Evolutionary conservation across 30 jellyfish, hydroid and myxozoan species (phyloP).

Genomic region (Rhopilema esculentum): DNA sequence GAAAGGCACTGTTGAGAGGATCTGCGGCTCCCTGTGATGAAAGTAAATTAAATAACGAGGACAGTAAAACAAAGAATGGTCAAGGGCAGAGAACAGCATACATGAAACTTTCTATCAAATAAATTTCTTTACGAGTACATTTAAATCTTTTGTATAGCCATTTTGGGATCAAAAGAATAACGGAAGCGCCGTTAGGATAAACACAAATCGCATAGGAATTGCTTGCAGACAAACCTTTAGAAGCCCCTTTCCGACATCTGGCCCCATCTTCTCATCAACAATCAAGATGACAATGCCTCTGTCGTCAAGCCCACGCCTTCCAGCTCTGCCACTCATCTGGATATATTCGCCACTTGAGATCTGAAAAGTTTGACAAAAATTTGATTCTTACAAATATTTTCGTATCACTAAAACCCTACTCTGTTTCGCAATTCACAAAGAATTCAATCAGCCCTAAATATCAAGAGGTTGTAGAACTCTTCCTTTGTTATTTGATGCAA

Average conservation of each 20-base stretch:
- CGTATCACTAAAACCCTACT: no score
- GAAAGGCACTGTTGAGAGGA: constrained; percentile 99
- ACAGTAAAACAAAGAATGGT: no score
- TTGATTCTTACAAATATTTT: no score
- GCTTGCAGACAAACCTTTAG: constrained; percentile 66
- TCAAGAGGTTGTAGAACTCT: background rate
- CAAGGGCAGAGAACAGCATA: no score
- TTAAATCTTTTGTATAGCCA: no score
- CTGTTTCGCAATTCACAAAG: no score
- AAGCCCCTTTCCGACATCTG: constrained; percentile 92
- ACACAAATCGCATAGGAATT: background rate
- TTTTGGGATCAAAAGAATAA: no score
- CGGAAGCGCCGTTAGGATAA: no score
- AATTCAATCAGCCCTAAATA: background rate
- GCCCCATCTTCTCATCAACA: constrained; percentile 94
- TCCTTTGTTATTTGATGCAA: background rate
- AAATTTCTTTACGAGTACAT: no score
- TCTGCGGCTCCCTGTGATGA: constrained; percentile 88
- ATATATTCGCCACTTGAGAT: constrained; percentile 98
- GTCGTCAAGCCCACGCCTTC: constrained; percentile 99
- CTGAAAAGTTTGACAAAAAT: constrained; percentile 43
- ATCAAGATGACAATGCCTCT: constrained; percentile 94
- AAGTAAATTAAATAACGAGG: no score
- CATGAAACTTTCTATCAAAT: no score
- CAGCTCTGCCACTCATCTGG: constrained; percentile 99